These are phyloP conservation scores for Andricus grossulariae DNA, from an alignment of 1,140 invertebrate genomes.

Conservation along the genomic window DNA sequence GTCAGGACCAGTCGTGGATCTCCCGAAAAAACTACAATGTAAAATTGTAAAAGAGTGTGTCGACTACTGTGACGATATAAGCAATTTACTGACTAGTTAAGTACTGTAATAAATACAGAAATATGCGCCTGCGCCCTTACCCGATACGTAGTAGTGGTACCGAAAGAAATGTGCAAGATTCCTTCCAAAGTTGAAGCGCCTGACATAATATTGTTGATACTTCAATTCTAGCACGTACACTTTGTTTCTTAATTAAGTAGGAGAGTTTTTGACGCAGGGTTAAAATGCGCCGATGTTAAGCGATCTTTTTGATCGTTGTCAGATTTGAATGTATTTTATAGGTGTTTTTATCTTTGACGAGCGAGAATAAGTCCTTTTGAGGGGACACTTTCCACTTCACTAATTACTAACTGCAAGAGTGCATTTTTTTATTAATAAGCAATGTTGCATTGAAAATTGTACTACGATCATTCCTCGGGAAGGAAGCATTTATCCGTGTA, in stretches of 20 bases:
- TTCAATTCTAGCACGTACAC: conserved; percentile 15
- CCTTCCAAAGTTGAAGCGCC: conserved; percentile 20
- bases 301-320: conserved; percentile 7
- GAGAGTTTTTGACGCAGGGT: conserved; percentile 7
- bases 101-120: conserved; percentile 26
- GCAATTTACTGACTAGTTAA: conserved; percentile 30
- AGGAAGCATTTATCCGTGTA: conserved; percentile 61
- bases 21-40: too few relatives aligned
- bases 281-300: conserved; percentile 14
- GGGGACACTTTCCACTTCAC: background rate
- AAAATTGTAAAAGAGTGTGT: background rate
- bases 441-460: conserved; percentile 5
- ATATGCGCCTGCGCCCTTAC: conserved; percentile 25
- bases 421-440: background rate
- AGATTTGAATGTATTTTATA: conserved; percentile 31
- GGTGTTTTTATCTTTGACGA: conserved; percentile 30
- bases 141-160: conserved; percentile 26
- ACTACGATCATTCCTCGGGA: conserved; percentile 55
- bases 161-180: conserved; percentile 31
- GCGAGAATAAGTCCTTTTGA: conserved; percentile 8
- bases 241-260: conserved; percentile 23
- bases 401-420: conserved; percentile 28
- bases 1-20: too few relatives aligned
- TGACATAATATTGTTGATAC: conserved; percentile 29
- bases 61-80: conserved; percentile 11